Percentiles rank a stretch among this genome's conserved stretches.
These are phyloP conservation scores for Lampris megalopsis DNA, from an alignment of 2,113 vertebrate genomes.

Conservation along the genomic window DNA sequence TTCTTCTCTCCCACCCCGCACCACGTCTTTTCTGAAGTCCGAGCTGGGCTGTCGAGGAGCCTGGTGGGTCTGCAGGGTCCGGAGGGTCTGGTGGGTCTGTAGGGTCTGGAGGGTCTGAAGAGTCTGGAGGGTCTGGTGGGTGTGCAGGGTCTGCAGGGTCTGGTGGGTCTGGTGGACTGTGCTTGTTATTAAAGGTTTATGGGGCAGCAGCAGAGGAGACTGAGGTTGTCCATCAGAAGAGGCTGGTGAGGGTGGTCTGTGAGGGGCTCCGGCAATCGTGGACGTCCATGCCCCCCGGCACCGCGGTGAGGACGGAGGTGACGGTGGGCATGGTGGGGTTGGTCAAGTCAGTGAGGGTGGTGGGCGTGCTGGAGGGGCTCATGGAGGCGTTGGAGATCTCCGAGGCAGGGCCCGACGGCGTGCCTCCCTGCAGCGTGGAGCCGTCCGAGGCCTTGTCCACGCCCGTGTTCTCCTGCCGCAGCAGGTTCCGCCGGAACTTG, in stretches of 20 bases:
- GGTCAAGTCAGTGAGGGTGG: conserved; percentile 98
- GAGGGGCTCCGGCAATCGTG: conserved; percentile 96
- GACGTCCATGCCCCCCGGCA: conserved; percentile 90
- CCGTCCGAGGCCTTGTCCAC: conserved; percentile 94
- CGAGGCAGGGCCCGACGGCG: conserved; percentile 94
- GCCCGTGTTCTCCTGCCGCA: conserved; percentile 96
- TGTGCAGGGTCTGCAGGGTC: no score
- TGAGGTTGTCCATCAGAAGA: conserved; percentile 91
- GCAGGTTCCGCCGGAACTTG: conserved; percentile 98
- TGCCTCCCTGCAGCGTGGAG: conserved; percentile 91
- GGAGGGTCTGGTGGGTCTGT: no score
- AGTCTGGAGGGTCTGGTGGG: no score
- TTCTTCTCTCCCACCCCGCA: conserved; percentile 68
- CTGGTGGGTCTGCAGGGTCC: no score
- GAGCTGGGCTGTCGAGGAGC: no score
- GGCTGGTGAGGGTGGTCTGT: conserved; percentile 97
- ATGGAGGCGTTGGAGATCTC: conserved; percentile 98
- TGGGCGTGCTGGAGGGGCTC: conserved; percentile 97
- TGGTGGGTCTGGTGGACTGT: not conserved
- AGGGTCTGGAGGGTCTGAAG: no score
- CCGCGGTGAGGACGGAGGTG: conserved; percentile 94
- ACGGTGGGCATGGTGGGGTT: conserved; percentile 98
- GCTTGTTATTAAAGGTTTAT: not conserved
- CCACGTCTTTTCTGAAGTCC: conserved; percentile 20
- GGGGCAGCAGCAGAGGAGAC: not conserved